Conservation (phyloP, 2,888 invertebrate genomes). For the Caradrina clavipalpis region DNA sequence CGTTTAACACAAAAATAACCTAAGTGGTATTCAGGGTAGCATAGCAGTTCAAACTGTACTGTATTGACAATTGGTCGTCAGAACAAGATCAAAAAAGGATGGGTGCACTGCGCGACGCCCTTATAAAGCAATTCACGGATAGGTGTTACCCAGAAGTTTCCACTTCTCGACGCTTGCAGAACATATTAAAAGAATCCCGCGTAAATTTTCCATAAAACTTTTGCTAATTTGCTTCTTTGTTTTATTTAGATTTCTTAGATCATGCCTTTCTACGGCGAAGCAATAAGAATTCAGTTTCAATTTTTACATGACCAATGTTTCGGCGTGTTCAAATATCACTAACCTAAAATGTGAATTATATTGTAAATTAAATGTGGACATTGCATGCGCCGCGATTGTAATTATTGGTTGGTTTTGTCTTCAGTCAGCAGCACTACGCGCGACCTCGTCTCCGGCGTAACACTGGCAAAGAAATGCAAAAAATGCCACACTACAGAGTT, state of each 20-base stretch:
- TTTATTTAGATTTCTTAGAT: neutral
- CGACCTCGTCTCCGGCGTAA: conserved; percentile 38
- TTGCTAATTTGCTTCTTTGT: neutral
- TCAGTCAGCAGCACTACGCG: conserved; percentile 65
- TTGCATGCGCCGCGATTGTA: conserved; percentile 63
- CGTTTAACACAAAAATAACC: neutral
- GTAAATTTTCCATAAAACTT: no score
- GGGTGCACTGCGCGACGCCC: no score
- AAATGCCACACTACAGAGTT: conserved; percentile 70
- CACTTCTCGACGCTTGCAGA: neutral
- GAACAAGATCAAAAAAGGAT: no score
- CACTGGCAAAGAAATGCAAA: conserved; percentile 73
- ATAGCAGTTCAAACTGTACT: no score
- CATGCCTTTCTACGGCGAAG: conserved; percentile 3
- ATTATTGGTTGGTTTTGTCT: conserved; percentile 65
- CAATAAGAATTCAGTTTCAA: neutral
- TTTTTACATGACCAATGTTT: neutral
- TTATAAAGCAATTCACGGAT: no score
- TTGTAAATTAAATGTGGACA: conserved; percentile 3
- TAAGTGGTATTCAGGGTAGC: no score
- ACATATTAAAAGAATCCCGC: neutral
- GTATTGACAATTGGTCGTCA: no score
- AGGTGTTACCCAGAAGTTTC: neutral
- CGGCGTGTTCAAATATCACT: neutral
- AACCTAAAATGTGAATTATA: no score